phyloP scores from a whole-genome alignment of 2,888 invertebrate species.

The Branchellion lobata region DNA sequence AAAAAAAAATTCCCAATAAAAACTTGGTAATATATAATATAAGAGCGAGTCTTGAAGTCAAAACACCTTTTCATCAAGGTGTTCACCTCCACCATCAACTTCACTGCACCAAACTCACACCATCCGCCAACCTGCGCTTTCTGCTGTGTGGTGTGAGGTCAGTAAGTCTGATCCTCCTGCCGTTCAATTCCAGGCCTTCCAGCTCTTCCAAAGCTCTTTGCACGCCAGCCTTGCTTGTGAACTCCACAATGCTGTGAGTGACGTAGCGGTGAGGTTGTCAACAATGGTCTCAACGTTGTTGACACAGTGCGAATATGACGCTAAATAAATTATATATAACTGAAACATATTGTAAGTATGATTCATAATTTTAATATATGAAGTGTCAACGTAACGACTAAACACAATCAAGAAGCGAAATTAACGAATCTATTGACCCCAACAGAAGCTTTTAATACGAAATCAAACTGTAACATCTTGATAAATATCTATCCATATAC shows the following conservation, averaged over 20 bases:
- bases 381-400: too few relatives aligned
- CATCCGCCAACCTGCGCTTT: background rate
- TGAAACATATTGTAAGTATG: background rate
- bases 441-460: too few relatives aligned
- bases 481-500: too few relatives aligned
- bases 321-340: background rate
- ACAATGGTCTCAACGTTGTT: too few relatives aligned
- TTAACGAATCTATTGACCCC: too few relatives aligned
- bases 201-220: conserved; percentile 93
- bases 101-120: too few relatives aligned
- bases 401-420: too few relatives aligned
- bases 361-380: background rate
- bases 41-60: too few relatives aligned
- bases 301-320: too few relatives aligned
- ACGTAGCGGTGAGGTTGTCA: background rate
- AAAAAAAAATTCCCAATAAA: background rate
- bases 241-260: conserved; percentile 79
- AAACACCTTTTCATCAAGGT: too few relatives aligned
- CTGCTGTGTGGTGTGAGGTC: background rate
- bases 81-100: too few relatives aligned
- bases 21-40: background rate
- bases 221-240: conserved; percentile 90
- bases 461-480: too few relatives aligned
- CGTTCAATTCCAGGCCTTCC: conserved; percentile 93
- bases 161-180: conserved; percentile 80